Evolutionary conservation across 2,113 vertebrate genomes (phyloP).

Genomic region (Tragelaphus buxtoni): DNA sequence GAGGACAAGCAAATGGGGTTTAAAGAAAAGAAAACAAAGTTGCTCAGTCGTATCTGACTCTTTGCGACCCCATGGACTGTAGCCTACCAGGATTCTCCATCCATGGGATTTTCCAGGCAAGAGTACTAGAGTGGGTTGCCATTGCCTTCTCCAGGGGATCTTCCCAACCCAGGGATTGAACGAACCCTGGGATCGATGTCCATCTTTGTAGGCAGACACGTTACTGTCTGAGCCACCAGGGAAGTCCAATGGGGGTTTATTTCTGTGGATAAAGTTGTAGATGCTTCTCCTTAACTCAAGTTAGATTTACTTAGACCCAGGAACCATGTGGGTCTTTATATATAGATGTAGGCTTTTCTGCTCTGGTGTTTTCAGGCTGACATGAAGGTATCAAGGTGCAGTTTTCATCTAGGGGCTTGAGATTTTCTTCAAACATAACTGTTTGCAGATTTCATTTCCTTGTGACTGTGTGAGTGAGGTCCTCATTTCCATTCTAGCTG

Average conservation of each 20-base stretch:
- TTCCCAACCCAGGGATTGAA: not conserved
- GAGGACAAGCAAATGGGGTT: not conserved
- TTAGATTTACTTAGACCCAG: not conserved
- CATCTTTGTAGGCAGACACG: not conserved
- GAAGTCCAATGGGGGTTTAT: not conserved
- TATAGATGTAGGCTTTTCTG: not conserved
- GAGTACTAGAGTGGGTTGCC: not conserved
- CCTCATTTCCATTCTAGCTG: not conserved
- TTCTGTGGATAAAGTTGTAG: not conserved
- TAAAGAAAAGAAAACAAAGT: not conserved
- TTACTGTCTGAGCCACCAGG: not conserved
- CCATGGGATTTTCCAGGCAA: not conserved
- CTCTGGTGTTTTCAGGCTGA: not conserved
- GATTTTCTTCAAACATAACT: not conserved
- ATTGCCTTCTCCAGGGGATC: not conserved
- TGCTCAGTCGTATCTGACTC: rapidly evolving
- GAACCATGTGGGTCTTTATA: not conserved
- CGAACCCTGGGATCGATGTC: not conserved
- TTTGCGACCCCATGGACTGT: not conserved
- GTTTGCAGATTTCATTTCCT: not conserved
- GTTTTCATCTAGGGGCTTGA: not conserved
- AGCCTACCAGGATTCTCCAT: not conserved
- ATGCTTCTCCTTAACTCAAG: not conserved
- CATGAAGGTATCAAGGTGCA: not conserved
- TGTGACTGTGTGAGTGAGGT: not conserved